Percentiles rank a stretch among this genome's conserved stretches.
phyloP scores from a whole-genome alignment of 2,888 invertebrate species.

The Harpagoxenus sublaevis region DNA sequence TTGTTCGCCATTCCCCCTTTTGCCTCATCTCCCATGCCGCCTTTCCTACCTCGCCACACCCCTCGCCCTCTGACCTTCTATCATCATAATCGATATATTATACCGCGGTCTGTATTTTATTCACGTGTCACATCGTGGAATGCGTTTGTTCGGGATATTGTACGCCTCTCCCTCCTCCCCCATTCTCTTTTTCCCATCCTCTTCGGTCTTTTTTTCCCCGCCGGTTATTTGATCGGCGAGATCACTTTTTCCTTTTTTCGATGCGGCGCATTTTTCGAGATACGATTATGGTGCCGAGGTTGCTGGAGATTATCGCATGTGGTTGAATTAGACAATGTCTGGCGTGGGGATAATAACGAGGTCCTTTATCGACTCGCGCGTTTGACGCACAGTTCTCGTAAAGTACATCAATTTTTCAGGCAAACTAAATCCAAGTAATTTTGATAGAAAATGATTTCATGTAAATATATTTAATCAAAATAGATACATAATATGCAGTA shows the following conservation, averaged over 20 bases:
- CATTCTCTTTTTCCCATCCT: constrained; percentile 24
- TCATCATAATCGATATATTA: constrained; percentile 85
- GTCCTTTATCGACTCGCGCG: constrained; percentile 1
- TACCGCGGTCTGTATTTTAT: constrained; percentile 76
- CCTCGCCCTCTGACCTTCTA: constrained; percentile 70
- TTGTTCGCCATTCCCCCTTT: constrained; percentile 59
- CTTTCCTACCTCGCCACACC: constrained; percentile 59
- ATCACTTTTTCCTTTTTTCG: constrained; percentile 14
- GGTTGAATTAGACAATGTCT: constrained; percentile 8
- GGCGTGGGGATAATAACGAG: background rate
- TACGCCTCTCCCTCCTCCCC: constrained; percentile 13
- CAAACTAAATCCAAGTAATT: background rate
- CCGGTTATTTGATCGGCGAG: constrained; percentile 49
- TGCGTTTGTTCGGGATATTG: constrained; percentile 63
- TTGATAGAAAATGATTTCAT: background rate
- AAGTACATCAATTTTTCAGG: background rate
- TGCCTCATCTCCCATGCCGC: constrained; percentile 39
- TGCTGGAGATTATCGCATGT: background rate
- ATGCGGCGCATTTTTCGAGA: constrained; percentile 12
- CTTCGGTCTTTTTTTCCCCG: constrained; percentile 11
- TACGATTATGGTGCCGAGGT: constrained; percentile 17
- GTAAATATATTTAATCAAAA: background rate
- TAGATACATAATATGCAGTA: background rate
- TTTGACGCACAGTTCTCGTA: background rate
- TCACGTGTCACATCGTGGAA: constrained; percentile 52